Base-by-base conservation (phyloP, 2,113 vertebrate species). In the Xerus inauris region DNA sequence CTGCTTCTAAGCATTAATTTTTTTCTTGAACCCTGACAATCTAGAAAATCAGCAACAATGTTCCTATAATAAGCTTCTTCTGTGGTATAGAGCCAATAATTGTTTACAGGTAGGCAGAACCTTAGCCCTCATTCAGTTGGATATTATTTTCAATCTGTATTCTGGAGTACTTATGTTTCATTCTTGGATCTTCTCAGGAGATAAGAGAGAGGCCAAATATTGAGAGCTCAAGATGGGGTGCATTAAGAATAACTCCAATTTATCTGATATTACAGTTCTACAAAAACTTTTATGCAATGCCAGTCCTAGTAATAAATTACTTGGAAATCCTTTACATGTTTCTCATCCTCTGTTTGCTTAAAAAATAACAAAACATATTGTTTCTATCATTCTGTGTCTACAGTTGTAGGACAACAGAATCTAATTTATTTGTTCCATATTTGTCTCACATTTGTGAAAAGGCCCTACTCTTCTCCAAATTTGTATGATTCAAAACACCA, bases 41-140 rank as follows among this genome's bases (percentile, higher is more conserved):
- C 42, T 64, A 1, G 22, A 91, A 67, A 94, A 62, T 94, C 28
- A 96, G 81, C 62, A 84, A 26, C 26, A 72, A 45, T 69, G 40
- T 94, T 94, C 17, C 19, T 86, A 57, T 96, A 69, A 54, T 64
- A 89, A 97, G 51, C 10, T 5, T 51, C 30, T 19, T 75, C 30
- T 6, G 2, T 82, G 22, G 28, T 11, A 82, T 94, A 67, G 38
- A 71, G 28, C 24, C 19, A 80, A 59, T 77, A 69, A 45, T 42
- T 77, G 64, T 89, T 92, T 94, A 77, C 17, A 77, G 59, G 30
- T 87, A 45, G 26, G 32, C 32, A 62, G 22, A 95, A 85, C 0
- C 42, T 95, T 72, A 81, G 6, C 26, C 20, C 59, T 89, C 42
- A 32, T 32, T 94, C 13, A 80, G 6, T 30, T 71, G 35, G 6